Evolutionary conservation across 2,888 invertebrate species (phyloP), one percentile per base, ranked within the genome.

Genomic region (Syritta pipiens): DNA sequence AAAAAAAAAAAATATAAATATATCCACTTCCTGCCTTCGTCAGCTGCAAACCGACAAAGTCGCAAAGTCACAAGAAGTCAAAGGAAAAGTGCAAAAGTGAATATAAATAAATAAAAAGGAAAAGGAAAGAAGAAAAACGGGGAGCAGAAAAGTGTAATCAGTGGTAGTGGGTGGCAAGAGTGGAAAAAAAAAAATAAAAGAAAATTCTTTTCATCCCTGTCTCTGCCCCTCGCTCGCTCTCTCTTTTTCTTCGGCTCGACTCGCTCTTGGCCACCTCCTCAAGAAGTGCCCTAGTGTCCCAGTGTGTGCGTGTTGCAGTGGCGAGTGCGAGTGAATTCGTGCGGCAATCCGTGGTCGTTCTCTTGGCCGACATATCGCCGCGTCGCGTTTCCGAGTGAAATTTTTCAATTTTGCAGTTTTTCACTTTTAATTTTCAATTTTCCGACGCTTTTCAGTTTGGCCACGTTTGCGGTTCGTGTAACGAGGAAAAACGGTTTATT

Each of bases 251-350:
- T n/a, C n/a, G n/a, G n/a, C n/a, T n/a, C n/a, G n/a, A n/a, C n/a
- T n/a, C n/a, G n/a, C n/a, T n/a, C n/a, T n/a, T n/a, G n/a, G 46
- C 30, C 46, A 37, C 44, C 51, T 51, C 42, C 6, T 42, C 20
- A 26, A 28, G 35, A 30, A 44, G 24, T 14, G 19, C 17, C 12
- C n/a, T 30, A 67, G 57, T 67, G 57, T 57, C 57, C 37, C 30
- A 68, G 68, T 62, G 63, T 55, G 69, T 65, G 67, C 72, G 59
- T 55, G 67, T 55, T 62, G 74, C 74, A 68, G 57, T 60, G 62
- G 26, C 55, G 59, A 30, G 48, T 17, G 62, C 60, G 60, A 48
- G 42, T 42, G 59, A 30, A 55, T 17, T 68, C 60, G 60, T 53
- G 42, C 35, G 40, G 35, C 32, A 63, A 69, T 20, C 10, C 32